Evolutionary conservation across 1,140 invertebrate species (phyloP).

Genomic region (Bombus turneri): DNA sequence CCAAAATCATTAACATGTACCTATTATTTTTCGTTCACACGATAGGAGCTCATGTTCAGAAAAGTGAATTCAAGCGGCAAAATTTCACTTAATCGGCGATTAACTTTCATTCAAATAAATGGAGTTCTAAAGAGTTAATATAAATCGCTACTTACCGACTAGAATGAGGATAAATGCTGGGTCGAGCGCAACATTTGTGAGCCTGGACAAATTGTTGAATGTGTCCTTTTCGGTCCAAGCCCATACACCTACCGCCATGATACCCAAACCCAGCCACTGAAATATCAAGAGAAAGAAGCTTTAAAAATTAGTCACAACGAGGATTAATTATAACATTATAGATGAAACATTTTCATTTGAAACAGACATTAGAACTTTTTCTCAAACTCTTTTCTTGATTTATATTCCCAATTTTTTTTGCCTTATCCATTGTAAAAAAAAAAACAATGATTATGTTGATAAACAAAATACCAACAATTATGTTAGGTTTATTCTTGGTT

Average conservation of each 20-base stretch:
- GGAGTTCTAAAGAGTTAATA: not conserved
- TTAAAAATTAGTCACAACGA: not conserved
- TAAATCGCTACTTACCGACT: slow-evolving; percentile 85
- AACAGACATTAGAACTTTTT: not conserved
- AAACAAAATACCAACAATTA: too few species aligned
- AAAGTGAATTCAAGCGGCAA: too few species aligned
- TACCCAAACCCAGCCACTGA: slow-evolving; percentile 92
- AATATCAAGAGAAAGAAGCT: slow-evolving; percentile 75
- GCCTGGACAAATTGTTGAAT: slow-evolving; percentile 93
- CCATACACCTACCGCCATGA: slow-evolving; percentile 96
- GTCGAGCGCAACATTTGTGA: slow-evolving; percentile 96
- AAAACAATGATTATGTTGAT: too few species aligned
- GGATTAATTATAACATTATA: too few species aligned
- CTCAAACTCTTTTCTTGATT: too few species aligned
- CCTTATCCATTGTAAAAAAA: too few species aligned
- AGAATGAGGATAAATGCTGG: slow-evolving; percentile 97
- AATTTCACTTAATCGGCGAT: too few species aligned
- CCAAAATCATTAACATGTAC: too few species aligned
- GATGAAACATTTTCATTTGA: not conserved
- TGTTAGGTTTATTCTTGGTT: too few species aligned
- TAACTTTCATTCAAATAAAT: not conserved
- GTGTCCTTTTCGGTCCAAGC: slow-evolving; percentile 99
- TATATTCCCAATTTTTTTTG: too few species aligned
- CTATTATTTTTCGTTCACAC: too few species aligned
- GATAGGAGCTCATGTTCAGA: too few species aligned